These are phyloP conservation scores for Tupaia chinensis DNA, from an alignment of 2,113 vertebrate genomes.

Conservation along the genomic window DNA sequence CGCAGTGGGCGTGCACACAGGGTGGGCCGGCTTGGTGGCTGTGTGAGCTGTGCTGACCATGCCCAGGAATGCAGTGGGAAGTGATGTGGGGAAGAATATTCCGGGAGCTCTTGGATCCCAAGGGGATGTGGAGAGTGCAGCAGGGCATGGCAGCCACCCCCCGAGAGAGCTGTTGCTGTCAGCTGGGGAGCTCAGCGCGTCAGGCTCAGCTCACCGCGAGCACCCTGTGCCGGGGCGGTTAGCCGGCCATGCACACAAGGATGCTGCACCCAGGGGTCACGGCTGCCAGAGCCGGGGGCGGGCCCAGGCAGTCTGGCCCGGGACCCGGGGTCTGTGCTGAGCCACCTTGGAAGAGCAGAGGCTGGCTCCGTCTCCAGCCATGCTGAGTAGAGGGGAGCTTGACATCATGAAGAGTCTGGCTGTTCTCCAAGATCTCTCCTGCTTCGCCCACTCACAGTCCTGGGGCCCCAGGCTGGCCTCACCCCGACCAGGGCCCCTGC, in stretches of 20 bases:
- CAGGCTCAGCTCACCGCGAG: not conserved
- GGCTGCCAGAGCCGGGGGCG: accelerated
- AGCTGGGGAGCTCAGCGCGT: not conserved
- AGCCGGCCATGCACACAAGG: not conserved
- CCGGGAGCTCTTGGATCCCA: not conserved
- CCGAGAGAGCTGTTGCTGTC: accelerated
- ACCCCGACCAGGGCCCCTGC: not conserved
- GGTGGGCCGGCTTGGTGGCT: not conserved
- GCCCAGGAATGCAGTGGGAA: not conserved
- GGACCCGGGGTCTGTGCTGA: not conserved
- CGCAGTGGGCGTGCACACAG: accelerated
- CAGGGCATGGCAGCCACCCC: accelerated
- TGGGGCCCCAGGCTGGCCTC: not conserved
- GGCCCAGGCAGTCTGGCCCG: not conserved
- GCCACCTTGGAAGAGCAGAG: not conserved
- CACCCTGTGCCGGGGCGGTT: not conserved
- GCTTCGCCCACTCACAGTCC: not conserved
- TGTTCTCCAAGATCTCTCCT: accelerated
- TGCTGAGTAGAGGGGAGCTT: not conserved
- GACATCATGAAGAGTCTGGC: not conserved
- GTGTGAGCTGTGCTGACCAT: accelerated
- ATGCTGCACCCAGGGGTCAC: not conserved
- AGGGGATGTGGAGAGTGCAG: accelerated
- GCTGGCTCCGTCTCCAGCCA: accelerated
- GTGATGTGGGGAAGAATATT: accelerated